Percentiles rank a stretch among this genome's conserved stretches.
Evolutionary conservation across 2,797 vertebrate species (phyloP).

Genomic region (Paedocypris micromegethes): DNA sequence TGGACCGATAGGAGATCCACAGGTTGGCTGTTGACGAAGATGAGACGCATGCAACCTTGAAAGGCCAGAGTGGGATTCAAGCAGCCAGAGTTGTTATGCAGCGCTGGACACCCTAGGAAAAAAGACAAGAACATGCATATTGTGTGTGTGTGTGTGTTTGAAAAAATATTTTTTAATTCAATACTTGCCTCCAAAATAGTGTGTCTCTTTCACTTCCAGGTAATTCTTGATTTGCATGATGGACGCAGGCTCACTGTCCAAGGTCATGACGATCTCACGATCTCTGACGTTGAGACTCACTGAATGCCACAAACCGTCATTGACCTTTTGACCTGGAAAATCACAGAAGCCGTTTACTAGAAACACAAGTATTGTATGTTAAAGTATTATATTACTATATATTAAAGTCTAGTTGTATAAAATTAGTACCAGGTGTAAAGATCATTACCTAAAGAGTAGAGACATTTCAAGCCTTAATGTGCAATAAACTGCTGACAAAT

Average conservation of each 20-base stretch:
- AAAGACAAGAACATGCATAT: slow-evolving; percentile 9
- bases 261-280: slow-evolving; percentile 74
- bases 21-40: slow-evolving; percentile 88
- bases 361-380: not conserved
- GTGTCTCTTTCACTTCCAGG: slow-evolving; percentile 74
- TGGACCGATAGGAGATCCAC: slow-evolving; percentile 85
- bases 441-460: too few relatives aligned
- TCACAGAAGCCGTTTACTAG: not conserved
- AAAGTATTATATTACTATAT: not conserved
- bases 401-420: too few relatives aligned
- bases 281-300: slow-evolving; percentile 76
- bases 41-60: slow-evolving; percentile 93
- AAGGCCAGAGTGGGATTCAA: slow-evolving; percentile 78
- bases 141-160: not conserved
- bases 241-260: slow-evolving; percentile 77
- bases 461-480: too few relatives aligned
- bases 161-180: not conserved
- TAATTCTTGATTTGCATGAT: slow-evolving; percentile 70
- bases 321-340: slow-evolving; percentile 74
- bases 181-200: slow-evolving; percentile 87
- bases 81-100: slow-evolving; percentile 71
- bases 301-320: slow-evolving; percentile 89
- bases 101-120: slow-evolving; percentile 79
- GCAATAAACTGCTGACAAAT: too few relatives aligned
- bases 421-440: too few relatives aligned